phyloP scores from a whole-genome alignment of 2,113 vertebrate species.

The Ranitomeya variabilis region DNA sequence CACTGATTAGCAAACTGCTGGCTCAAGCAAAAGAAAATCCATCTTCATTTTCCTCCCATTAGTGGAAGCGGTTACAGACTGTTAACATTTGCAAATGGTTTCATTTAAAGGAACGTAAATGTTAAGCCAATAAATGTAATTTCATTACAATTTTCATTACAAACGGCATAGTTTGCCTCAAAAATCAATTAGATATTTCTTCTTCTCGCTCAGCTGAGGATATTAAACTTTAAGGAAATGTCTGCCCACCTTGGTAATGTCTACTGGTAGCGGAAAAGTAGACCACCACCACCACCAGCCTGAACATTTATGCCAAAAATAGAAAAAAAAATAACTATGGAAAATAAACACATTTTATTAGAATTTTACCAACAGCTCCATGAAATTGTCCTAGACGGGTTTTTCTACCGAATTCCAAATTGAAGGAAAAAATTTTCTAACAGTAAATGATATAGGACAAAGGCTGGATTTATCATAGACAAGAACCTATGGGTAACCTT shows the following conservation, averaged over 20 bases:
- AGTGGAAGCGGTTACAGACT: background rate
- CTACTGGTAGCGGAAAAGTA: too few relatives aligned
- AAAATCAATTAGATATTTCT: background rate
- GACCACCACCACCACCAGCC: too few relatives aligned
- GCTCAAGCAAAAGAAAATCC: slow-evolving; percentile 3
- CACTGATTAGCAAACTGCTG: slow-evolving; percentile 31
- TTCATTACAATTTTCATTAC: background rate
- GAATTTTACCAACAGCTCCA: background rate
- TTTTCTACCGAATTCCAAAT: background rate
- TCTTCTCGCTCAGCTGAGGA: background rate
- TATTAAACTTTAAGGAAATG: background rate
- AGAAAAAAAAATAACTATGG: too few relatives aligned
- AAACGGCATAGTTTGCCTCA: background rate
- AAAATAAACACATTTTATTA: too few relatives aligned
- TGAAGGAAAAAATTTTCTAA: background rate
- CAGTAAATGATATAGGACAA: background rate
- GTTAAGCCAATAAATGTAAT: background rate
- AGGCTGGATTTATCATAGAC: background rate
- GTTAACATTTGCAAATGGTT: slow-evolving; percentile 18
- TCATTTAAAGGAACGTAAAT: slow-evolving; percentile 30
- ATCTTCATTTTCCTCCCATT: slow-evolving; percentile 21
- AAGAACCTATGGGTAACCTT: background rate
- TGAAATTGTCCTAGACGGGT: background rate
- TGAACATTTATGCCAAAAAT: too few relatives aligned
- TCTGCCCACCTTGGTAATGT: background rate